Conservation (phyloP, 1,140 invertebrate species). For the Calephelis virginiensis region DNA sequence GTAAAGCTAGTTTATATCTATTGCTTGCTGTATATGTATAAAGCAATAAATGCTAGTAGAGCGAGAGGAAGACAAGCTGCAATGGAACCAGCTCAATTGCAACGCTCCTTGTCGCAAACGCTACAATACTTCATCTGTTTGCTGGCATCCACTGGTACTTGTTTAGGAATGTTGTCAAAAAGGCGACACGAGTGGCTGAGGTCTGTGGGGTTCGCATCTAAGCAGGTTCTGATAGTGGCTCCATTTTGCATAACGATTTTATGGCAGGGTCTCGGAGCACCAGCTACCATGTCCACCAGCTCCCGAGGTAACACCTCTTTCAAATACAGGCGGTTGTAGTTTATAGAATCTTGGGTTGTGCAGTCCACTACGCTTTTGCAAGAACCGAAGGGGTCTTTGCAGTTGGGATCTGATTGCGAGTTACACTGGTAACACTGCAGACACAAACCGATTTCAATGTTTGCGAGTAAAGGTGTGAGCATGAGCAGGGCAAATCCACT, state of each 20-base stretch:
- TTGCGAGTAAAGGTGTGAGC: constrained; percentile 49
- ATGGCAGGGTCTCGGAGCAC: constrained; percentile 62
- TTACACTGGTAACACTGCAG: constrained; percentile 93
- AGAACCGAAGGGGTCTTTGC: constrained; percentile 79
- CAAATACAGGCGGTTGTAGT: constrained; percentile 62
- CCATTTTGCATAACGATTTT: constrained; percentile 59
- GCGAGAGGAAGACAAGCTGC: constrained; percentile 63
- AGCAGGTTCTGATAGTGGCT: constrained; percentile 55
- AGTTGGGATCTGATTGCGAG: constrained; percentile 85
- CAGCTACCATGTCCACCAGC: constrained; percentile 48
- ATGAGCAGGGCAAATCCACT: constrained; percentile 45
- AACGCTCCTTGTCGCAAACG: constrained; percentile 72
- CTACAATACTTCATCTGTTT: constrained; percentile 61
- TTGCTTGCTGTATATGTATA: constrained; percentile 58
- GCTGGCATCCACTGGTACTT: constrained; percentile 35
- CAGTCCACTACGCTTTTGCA: constrained; percentile 49
- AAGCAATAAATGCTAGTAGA: constrained; percentile 50
- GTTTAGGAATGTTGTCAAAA: constrained; percentile 40
- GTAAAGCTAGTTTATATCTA: constrained; percentile 32
- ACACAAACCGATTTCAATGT: constrained; percentile 72
- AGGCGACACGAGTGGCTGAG: constrained; percentile 56
- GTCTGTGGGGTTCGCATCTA: constrained; percentile 62
- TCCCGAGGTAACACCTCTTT: constrained; percentile 46
- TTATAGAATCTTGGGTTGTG: constrained; percentile 50
- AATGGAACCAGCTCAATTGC: constrained; percentile 78